A percentile compares a stretch with the other conserved stretches of the same genome.
These are phyloP conservation scores for Pelobates fuscus DNA, from an alignment of 2,113 vertebrate species.

Conservation along the genomic window DNA sequence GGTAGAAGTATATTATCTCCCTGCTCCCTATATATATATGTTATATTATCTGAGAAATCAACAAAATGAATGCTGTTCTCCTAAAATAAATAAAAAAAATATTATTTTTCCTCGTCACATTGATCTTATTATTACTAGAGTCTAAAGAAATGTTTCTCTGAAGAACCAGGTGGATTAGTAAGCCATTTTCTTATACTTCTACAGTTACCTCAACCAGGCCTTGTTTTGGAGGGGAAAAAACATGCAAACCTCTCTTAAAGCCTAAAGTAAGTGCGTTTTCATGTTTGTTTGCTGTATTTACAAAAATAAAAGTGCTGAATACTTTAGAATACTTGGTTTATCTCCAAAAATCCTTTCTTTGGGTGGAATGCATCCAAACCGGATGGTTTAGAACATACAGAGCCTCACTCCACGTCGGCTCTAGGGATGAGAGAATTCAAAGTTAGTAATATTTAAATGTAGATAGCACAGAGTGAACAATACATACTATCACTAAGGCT, in stretches of 20 bases:
- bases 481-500: neutral
- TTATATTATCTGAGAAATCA: no score
- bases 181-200: constrained; percentile 19
- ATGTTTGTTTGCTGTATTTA: constrained; percentile 46
- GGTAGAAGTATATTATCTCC: no score
- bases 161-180: constrained; percentile 3
- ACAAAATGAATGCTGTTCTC: neutral
- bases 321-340: constrained; percentile 31
- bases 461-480: neutral
- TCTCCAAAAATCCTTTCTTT: constrained; percentile 41
- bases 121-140: neutral
- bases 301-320: constrained; percentile 37
- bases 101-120: neutral
- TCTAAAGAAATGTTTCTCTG: neutral
- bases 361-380: constrained; percentile 26
- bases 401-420: constrained; percentile 13
- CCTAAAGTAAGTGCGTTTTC: constrained; percentile 44
- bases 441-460: constrained; percentile 2
- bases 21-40: no score
- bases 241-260: constrained; percentile 14
- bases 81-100: neutral
- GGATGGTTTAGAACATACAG: constrained; percentile 34
- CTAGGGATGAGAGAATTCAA: neutral
- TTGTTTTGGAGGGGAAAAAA: constrained; percentile 13
- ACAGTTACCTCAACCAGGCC: constrained; percentile 21